A percentile compares a stretch with the other conserved stretches of the same genome.
Evolutionary conservation across 1,140 invertebrate genomes (phyloP).

Genomic region (Dendroctonus valens): DNA sequence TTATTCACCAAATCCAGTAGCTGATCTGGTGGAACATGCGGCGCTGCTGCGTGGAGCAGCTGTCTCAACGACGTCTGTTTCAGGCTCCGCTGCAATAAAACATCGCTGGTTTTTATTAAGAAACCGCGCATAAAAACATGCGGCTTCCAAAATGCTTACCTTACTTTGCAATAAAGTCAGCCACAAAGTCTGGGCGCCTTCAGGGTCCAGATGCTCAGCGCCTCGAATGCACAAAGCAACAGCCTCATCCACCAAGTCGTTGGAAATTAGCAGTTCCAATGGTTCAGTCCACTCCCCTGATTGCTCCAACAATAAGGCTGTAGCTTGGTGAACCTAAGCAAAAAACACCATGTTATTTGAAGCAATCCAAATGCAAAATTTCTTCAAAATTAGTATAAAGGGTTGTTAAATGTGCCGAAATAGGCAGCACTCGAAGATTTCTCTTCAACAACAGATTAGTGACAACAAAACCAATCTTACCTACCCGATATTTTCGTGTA

Average conservation of each 20-base stretch:
- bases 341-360: background rate
- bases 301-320: constrained; percentile 53
- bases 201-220: constrained; percentile 46
- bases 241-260: constrained; percentile 45
- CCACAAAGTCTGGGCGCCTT: constrained; percentile 53
- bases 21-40: constrained; percentile 55
- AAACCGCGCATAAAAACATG: background rate
- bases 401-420: no score
- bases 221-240: constrained; percentile 50
- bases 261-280: constrained; percentile 51
- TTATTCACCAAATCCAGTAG: constrained; percentile 54
- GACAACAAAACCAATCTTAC: background rate
- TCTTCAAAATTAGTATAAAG: no score
- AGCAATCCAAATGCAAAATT: background rate
- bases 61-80: constrained; percentile 47
- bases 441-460: background rate
- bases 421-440: background rate
- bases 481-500: constrained; percentile 46
- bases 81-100: constrained; percentile 25
- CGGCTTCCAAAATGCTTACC: constrained; percentile 34
- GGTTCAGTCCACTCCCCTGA: constrained; percentile 52
- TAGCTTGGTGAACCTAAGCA: constrained; percentile 45
- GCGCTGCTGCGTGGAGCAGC: constrained; percentile 54
- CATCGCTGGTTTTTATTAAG: background rate
- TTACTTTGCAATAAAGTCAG: constrained; percentile 49